Conservation (phyloP, 2,113 vertebrate species). For the Collichthys lucidus region DNA sequence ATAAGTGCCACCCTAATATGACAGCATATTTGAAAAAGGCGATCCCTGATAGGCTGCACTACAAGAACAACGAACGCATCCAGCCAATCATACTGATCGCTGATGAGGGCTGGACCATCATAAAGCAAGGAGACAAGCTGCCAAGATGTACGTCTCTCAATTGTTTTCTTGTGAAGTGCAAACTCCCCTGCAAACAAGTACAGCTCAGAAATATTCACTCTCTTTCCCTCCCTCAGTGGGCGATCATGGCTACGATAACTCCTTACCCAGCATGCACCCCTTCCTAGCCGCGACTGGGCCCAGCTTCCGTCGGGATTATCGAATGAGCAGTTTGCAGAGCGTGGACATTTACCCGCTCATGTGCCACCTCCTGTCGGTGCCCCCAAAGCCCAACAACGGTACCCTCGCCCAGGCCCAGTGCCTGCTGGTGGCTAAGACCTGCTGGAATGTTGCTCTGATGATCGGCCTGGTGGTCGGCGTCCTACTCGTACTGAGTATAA, state of each 20-base stretch:
- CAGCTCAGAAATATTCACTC: neutral
- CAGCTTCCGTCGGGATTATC: constrained; percentile 87
- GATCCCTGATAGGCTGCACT: constrained; percentile 92
- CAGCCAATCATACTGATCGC: constrained; percentile 93
- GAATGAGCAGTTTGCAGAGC: constrained; percentile 77
- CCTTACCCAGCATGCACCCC: constrained; percentile 93
- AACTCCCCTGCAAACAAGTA: too few species aligned
- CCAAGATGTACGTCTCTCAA: constrained; percentile 80
- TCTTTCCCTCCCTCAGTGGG: constrained; percentile 86
- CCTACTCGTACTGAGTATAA: constrained; percentile 84
- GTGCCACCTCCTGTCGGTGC: constrained; percentile 90
- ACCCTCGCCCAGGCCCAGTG: constrained; percentile 85
- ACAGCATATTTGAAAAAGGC: constrained; percentile 89
- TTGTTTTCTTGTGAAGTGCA: neutral
- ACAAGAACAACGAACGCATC: constrained; percentile 87
- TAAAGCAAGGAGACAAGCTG: constrained; percentile 79
- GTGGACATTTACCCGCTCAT: constrained; percentile 98
- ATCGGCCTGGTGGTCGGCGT: constrained; percentile 88
- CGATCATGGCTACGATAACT: constrained; percentile 95
- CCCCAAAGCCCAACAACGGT: constrained; percentile 89
- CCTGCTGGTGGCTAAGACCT: constrained; percentile 86
- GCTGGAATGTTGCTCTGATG: constrained; percentile 80
- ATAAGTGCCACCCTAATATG: constrained; percentile 86
- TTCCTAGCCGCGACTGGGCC: constrained; percentile 92
- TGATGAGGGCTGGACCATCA: constrained; percentile 96